Base-by-base conservation (phyloP, 2,797 vertebrate species). In the Notoglanidium macrostoma region DNA sequence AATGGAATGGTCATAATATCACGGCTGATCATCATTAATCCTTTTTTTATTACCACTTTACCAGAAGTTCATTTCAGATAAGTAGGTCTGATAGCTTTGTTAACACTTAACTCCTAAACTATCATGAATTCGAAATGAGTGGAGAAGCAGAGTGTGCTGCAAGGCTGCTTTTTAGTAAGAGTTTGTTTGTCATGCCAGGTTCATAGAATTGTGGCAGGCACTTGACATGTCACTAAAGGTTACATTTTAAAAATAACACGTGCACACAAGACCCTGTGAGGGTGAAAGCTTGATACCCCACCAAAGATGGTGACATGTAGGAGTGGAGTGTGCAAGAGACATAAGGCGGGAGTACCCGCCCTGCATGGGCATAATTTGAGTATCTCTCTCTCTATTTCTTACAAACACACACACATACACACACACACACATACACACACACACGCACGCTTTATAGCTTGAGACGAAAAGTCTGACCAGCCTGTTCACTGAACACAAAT, bases 271-370 rank as follows among this genome's bases (percentile, higher is more conserved):
- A 80, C 84, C 89, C 85, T 88, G 90, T 12, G 87, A 90, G 91
- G 91, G 90, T 89, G 89, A 92, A 90, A 91, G 92, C 88, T 92
- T 93, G 92, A 94, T 93, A 94, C 90, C 93, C 94, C 72, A 93
- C 95, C 94, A 95, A 95, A 95, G 91, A 95, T 95, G 94, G 95
- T 90, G 94, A 94, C 92, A 94, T 91, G 93, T 91, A 90, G 92
- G 90, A 87, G 92, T 90, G 91, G 51, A 87, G 89, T 19, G 68
- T 55, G 61, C 6, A 72, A 44, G 83, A 78, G 67, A 80, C 89
- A 87, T 88, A 51, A 90, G 89, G 89, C 44, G 57, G 92, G 89
- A 91, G 92, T 92, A 92, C 82, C 59, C 77, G 84, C 81, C 90
- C 91, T 86, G 87, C 76, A 87, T 89, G 88, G 85, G 83, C 79